These are phyloP conservation scores for Anarhynchus alexandrinus DNA, from an alignment of 2,113 vertebrate genomes.

Conservation along the genomic window DNA sequence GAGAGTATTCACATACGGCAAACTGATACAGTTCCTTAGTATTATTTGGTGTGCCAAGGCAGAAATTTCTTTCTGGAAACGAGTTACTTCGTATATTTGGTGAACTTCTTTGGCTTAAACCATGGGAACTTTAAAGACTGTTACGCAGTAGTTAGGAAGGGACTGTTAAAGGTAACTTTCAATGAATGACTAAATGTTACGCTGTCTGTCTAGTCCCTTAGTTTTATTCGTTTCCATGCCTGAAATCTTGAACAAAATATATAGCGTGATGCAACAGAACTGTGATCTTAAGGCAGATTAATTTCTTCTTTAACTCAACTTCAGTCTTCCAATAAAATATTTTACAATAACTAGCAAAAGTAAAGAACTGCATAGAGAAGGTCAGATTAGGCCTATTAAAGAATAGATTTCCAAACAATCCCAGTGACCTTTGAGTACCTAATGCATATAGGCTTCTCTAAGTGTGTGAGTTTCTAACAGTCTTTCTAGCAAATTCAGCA, in stretches of 20 bases:
- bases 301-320: not conserved
- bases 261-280: not conserved
- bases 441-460: not conserved
- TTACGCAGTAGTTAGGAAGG: fast-evolving
- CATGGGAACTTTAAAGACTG: not conserved
- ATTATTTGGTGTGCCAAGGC: not conserved
- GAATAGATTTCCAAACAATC: not conserved
- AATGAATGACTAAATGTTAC: not conserved
- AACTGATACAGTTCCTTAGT: not conserved
- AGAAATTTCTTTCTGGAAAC: not conserved
- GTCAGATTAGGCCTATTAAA: not conserved
- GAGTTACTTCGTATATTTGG: not conserved
- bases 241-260: not conserved
- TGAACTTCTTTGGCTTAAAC: not conserved
- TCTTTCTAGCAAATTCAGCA: conserved; percentile 18
- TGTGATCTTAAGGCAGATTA: not conserved
- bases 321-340: not conserved
- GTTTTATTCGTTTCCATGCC: not conserved
- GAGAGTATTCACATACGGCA: not conserved
- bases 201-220: not conserved
- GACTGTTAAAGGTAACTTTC: not conserved
- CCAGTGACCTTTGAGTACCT: not conserved
- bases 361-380: not conserved
- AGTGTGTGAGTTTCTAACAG: not conserved
- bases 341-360: not conserved